phyloP scores from a whole-genome alignment of 2,113 vertebrate genomes.

The Xenotilapia leptura region DNA sequence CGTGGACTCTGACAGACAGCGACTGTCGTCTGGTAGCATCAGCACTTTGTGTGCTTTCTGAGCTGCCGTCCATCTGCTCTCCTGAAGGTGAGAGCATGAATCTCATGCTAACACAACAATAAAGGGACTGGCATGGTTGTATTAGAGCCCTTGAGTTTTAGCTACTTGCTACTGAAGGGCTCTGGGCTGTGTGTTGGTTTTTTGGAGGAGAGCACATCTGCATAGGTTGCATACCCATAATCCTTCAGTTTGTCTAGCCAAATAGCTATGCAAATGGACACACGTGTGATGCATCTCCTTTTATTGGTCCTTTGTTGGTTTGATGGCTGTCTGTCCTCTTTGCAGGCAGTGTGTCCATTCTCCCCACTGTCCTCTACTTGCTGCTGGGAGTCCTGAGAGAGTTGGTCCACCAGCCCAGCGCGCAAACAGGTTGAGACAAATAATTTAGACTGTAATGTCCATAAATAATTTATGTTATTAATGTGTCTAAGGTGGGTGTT shows the following conservation, averaged over 20 bases:
- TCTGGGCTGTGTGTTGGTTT: neutral
- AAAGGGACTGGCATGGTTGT: neutral
- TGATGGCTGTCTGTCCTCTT: neutral
- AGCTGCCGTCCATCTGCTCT: conserved; percentile 88
- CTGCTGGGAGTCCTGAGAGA: conserved; percentile 84
- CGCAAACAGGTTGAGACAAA: neutral
- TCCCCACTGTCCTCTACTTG: conserved; percentile 88
- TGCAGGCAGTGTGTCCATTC: conserved; percentile 89
- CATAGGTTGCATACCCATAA: neutral
- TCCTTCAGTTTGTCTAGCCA: neutral
- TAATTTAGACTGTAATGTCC: neutral
- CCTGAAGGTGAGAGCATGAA: conserved; percentile 79
- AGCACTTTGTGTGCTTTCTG: conserved; percentile 83
- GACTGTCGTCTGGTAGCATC: conserved; percentile 78
- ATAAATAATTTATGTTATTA: neutral
- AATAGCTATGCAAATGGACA: neutral
- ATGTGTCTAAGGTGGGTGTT: neutral
- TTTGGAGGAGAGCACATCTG: neutral
- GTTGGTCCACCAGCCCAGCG: conserved; percentile 65
- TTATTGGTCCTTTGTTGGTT: neutral
- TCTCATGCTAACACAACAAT: neutral
- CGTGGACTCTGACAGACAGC: conserved; percentile 71
- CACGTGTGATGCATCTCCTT: neutral
- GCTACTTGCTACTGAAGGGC: neutral
- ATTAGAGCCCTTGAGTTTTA: neutral